These are phyloP conservation scores for Drosophila sechellia DNA, from an alignment of 1,140 invertebrate genomes.

Conservation along the genomic window DNA sequence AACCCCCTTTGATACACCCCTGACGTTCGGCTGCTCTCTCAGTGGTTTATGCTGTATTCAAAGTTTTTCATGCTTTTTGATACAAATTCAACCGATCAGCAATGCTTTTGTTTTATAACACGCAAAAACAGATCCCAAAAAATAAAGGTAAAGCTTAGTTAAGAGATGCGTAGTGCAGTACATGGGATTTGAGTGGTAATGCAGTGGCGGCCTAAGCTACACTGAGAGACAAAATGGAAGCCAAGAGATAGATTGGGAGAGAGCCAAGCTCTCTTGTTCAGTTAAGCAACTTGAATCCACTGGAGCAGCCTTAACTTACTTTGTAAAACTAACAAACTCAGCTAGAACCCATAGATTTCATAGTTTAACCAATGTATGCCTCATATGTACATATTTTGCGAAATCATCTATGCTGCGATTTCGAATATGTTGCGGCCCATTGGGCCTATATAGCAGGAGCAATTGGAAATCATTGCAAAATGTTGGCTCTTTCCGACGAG, in stretches of 20 bases:
- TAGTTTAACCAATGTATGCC: too few species aligned
- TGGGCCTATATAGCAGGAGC: neutral
- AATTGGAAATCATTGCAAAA: slow-evolving; percentile 9
- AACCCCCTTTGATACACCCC: neutral
- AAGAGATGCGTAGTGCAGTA: neutral
- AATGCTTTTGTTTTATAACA: neutral
- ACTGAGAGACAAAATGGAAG: slow-evolving; percentile 27
- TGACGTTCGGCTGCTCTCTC: neutral
- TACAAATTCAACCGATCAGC: slow-evolving; percentile 5
- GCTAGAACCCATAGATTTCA: too few species aligned
- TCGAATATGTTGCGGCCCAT: neutral
- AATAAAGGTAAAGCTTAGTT: neutral
- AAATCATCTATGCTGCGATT: neutral
- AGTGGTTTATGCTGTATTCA: neutral
- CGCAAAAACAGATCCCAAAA: neutral
- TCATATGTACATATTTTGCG: too few species aligned
- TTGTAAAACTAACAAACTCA: neutral
- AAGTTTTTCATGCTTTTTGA: neutral
- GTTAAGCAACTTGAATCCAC: too few species aligned
- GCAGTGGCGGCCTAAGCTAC: slow-evolving; percentile 7
- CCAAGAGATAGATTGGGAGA: neutral
- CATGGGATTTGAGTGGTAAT: neutral
- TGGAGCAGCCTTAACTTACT: neutral
- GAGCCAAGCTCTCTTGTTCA: neutral
- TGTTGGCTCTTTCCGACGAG: slow-evolving; percentile 20